phyloP scores from a whole-genome alignment of 1,140 invertebrate genomes.

The Neotoxoptera formosana region DNA sequence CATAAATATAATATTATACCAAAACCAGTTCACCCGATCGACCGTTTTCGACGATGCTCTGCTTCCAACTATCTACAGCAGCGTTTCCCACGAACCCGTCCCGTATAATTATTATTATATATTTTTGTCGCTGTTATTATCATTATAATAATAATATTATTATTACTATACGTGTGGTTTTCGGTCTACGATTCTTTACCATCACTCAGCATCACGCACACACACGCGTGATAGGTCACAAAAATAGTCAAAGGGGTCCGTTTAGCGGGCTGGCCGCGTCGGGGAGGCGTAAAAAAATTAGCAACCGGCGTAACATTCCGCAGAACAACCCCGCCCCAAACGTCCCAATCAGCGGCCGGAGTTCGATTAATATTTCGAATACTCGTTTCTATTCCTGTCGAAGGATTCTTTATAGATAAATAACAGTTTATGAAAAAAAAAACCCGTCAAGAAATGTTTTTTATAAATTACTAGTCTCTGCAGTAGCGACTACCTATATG shows the following conservation, averaged over 20 bases:
- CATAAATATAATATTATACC: neutral
- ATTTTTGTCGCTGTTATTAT: constrained; percentile 38
- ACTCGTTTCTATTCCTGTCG: neutral
- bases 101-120: constrained; percentile 34
- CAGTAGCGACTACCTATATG: too few species aligned
- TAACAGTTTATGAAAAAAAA: neutral
- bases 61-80: constrained; percentile 23
- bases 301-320: neutral
- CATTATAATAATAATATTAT: neutral
- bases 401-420: neutral
- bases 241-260: neutral
- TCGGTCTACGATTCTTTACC: neutral
- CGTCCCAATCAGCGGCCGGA: neutral
- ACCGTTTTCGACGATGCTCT: neutral
- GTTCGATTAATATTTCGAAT: neutral
- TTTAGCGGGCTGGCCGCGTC: neutral
- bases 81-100: constrained; percentile 43
- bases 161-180: too few species aligned
- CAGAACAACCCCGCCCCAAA: neutral
- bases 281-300: neutral
- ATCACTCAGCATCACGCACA: neutral
- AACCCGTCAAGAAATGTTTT: neutral
- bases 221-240: neutral
- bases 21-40: constrained; percentile 7
- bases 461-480: neutral